Conservation (phyloP, 1,140 invertebrate species). For the Camponotus pennsylvanicus region DNA sequence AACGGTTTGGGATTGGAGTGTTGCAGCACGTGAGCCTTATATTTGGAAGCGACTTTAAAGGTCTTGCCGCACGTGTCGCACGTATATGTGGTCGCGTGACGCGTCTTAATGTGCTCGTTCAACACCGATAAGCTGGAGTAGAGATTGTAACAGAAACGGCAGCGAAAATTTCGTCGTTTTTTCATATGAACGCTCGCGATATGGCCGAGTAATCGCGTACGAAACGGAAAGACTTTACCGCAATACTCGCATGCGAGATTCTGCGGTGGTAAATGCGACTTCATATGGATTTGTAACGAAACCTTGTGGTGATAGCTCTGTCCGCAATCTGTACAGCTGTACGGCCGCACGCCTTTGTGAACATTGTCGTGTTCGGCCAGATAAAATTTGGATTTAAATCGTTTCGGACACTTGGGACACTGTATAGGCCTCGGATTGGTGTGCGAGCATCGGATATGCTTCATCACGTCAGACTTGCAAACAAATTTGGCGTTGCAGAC, state of each 20-base stretch:
- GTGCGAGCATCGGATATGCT: conserved; percentile 85
- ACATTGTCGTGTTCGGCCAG: conserved; percentile 85
- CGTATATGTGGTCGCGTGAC: conserved; percentile 83
- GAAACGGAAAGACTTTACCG: conserved; percentile 84
- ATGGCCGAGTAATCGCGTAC: conserved; percentile 83
- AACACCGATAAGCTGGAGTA: conserved; percentile 84
- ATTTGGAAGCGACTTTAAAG: conserved; percentile 84
- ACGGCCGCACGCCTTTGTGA: conserved; percentile 84
- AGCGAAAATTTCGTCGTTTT: conserved; percentile 83
- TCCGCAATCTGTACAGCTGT: conserved; percentile 82
- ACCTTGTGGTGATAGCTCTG: conserved; percentile 86
- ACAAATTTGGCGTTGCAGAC: conserved; percentile 87
- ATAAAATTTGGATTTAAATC: conserved; percentile 85
- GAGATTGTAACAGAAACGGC: conserved; percentile 85
- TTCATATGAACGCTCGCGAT: conserved; percentile 85
- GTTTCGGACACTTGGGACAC: conserved; percentile 85
- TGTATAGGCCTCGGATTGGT: conserved; percentile 85
- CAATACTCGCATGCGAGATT: conserved; percentile 85
- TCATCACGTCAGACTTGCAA: conserved; percentile 85
- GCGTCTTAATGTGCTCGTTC: conserved; percentile 84
- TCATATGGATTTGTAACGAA: conserved; percentile 84
- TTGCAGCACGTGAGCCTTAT: conserved; percentile 83
- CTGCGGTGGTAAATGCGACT: conserved; percentile 84
- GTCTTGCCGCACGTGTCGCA: conserved; percentile 84
- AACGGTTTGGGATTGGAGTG: conserved; percentile 85